Base-by-base conservation (phyloP, 2,888 invertebrate genomes). In the Aphidoletes aphidimyza region DNA sequence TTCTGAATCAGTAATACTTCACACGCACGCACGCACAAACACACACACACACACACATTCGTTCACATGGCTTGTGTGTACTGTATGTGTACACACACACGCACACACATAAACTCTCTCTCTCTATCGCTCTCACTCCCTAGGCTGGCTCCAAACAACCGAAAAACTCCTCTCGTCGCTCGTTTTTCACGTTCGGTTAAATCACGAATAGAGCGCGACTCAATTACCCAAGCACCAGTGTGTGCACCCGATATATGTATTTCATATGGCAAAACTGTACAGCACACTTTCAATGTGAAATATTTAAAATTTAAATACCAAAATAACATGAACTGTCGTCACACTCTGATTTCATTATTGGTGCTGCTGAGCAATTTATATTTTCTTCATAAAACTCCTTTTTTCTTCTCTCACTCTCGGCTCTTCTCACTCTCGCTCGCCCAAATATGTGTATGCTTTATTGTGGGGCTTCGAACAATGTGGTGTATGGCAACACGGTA, bases 1-100 rank as follows among this genome's bases (percentile, higher is more conserved):
- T 81, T 69, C 69, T 81, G 81, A 81, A 81, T 81, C 81, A 81
- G 78, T 36, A 78, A 78, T 36, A 78, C 78, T 78, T 78, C 37
- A 81, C 81, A 81, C 37, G 81, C 37, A 37, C n/a, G 37, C 26
- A 81, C 37, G n/a, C 11, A 34, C 69, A 30, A 14, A 30, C 26
- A 34, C 14, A 14, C 34, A 14, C 34, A 34, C 30, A 30, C 69
- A 2, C 69, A 30, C 3, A 0, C 1, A 69, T 42, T 42, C 14
- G 42, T 42, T 14, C 42, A 42, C 42, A 42, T 9, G 42, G 14
- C 42, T 14, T 42, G 42, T 14, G 14, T 14, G 34, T 3, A 30
- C 19, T 19, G 36, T 37, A 59, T 26, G 22, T 59, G 30, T 26
- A 59, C 26, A 26, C 22, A 26, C 3, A 47, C 5, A 69, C 2